These are phyloP conservation scores for Acyrthosiphon pisum DNA, from an alignment of 1,140 invertebrate species.

Conservation along the genomic window DNA sequence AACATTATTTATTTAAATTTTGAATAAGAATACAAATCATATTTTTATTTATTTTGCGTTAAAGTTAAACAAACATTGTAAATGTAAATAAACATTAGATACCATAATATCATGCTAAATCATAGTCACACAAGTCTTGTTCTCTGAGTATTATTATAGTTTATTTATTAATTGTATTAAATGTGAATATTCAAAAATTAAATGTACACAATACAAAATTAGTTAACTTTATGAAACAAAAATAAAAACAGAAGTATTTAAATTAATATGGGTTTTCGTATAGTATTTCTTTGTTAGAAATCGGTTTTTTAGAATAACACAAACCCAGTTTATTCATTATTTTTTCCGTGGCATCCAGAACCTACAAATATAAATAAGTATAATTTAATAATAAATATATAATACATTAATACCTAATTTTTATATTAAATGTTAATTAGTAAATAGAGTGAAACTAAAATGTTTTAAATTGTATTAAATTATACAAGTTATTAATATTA, in stretches of 20 bases:
- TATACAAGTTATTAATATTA: neutral
- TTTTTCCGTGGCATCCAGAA: constrained; percentile 75
- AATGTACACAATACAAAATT: neutral
- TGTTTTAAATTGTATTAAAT: neutral
- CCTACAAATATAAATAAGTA: constrained; percentile 63
- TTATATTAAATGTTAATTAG: neutral
- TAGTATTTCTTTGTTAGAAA: neutral
- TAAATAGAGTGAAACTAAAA: neutral
- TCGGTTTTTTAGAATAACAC: constrained; percentile 70
- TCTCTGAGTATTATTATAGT: neutral
- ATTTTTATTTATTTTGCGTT: neutral
- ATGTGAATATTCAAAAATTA: neutral
- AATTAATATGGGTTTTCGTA: constrained; percentile 24
- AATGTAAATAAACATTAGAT: neutral
- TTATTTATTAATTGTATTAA: neutral
- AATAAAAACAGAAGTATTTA: neutral
- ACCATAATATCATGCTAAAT: neutral
- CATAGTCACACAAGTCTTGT: neutral
- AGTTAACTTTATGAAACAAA: neutral
- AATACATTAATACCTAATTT: too few species aligned
- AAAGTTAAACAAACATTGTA: neutral
- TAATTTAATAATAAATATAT: neutral
- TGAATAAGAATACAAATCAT: neutral
- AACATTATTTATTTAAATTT: neutral
- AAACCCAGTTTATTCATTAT: constrained; percentile 75